These are phyloP conservation scores for Torymus texanus DNA, from an alignment of 2,888 invertebrate species.

Conservation along the genomic window DNA sequence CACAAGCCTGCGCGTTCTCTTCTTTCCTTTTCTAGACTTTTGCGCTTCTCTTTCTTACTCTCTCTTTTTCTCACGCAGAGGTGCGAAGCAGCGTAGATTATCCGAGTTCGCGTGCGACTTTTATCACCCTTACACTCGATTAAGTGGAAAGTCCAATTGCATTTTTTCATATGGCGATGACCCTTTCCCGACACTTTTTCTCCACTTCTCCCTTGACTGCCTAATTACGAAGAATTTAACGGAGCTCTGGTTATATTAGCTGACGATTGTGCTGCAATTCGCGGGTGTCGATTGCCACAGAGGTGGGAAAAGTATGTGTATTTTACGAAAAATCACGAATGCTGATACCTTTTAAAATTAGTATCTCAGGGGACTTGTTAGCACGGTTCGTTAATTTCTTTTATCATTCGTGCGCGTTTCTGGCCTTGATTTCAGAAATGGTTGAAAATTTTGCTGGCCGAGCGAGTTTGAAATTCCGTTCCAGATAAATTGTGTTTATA, in stretches of 20 bases:
- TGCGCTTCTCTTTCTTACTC: not conserved
- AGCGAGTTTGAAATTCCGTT: too few species aligned
- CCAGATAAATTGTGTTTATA: too few species aligned
- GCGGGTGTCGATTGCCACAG: too few species aligned
- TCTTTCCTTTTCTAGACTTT: not conserved
- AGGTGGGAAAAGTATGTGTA: not conserved
- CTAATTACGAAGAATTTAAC: constrained; percentile 12
- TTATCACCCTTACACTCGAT: constrained; percentile 48
- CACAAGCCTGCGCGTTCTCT: not conserved
- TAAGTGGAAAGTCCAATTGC: constrained; percentile 43
- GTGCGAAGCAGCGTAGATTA: too few species aligned
- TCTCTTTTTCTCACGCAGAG: not conserved
- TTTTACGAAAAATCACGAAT: not conserved
- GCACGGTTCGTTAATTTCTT: not conserved
- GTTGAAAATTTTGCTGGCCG: too few species aligned
- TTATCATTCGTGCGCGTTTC: too few species aligned
- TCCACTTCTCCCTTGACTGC: not conserved
- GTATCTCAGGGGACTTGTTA: not conserved
- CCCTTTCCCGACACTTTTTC: not conserved
- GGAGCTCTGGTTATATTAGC: constrained; percentile 16
- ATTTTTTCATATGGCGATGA: not conserved
- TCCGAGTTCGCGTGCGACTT: not conserved
- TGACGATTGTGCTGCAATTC: not conserved
- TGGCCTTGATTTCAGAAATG: too few species aligned
- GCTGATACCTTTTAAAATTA: not conserved